Conservation (phyloP, 1,140 invertebrate species). For the Drosophila micromelanica region DNA sequence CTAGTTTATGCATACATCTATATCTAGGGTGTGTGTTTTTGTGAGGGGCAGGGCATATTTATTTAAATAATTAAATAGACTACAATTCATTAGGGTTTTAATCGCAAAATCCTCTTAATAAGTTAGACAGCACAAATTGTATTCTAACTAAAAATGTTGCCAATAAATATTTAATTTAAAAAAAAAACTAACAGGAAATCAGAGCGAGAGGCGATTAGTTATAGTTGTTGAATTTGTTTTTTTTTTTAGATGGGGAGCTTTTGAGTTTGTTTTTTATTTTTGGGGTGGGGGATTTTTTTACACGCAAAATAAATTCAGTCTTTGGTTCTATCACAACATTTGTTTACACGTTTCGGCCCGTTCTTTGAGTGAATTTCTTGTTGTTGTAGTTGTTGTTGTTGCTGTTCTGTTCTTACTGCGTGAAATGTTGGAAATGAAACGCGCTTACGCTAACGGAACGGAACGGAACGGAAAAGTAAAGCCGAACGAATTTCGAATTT, state of each 20-base stretch:
- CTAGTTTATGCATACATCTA: conserved; percentile 45
- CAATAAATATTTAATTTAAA: conserved; percentile 63
- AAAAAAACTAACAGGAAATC: conserved; percentile 40
- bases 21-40: conserved; percentile 13
- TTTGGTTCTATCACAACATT: conserved; percentile 85
- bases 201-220: conserved; percentile 62
- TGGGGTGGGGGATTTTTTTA: conserved; percentile 39
- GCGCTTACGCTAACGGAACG: conserved; percentile 48
- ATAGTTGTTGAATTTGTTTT: conserved; percentile 10
- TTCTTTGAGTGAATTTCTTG: conserved; percentile 40
- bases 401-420: conserved; percentile 28
- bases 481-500: conserved; percentile 75
- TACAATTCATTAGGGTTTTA: conserved; percentile 46
- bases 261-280: conserved; percentile 1
- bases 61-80: conserved; percentile 45
- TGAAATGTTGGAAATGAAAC: conserved; percentile 65
- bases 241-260: conserved; percentile 13
- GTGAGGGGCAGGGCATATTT: conserved; percentile 1
- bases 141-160: conserved; percentile 50
- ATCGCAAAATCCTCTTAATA: conserved; percentile 50
- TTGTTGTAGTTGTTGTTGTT: conserved; percentile 30
- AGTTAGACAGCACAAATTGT: conserved; percentile 41
- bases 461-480: conserved; percentile 69
- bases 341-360: conserved; percentile 83
- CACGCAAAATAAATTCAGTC: conserved; percentile 84